Evolutionary conservation across 2,113 vertebrate species (phyloP).

Genomic region (Notiomystis cincta): DNA sequence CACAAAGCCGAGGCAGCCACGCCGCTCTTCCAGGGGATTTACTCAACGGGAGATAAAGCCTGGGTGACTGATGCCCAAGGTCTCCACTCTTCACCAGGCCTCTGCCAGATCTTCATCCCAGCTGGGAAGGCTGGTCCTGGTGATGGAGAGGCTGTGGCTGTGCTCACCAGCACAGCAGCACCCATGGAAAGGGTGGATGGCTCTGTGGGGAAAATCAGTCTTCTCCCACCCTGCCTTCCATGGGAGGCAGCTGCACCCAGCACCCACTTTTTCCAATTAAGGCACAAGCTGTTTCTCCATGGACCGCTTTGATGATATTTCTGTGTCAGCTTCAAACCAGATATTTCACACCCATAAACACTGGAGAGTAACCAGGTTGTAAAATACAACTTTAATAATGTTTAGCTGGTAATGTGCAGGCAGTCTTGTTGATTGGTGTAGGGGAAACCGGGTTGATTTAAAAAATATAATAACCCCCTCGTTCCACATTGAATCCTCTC

Average conservation of each 20-base stretch:
- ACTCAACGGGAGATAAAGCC: not conserved
- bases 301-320: not conserved
- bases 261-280: not conserved
- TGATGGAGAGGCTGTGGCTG: not conserved
- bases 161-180: rapidly evolving
- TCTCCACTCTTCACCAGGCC: not conserved
- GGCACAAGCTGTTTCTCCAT: not conserved
- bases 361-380: not conserved
- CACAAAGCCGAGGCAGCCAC: not conserved
- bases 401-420: not conserved
- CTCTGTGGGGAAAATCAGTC: rapidly evolving
- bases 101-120: not conserved
- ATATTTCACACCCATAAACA: not conserved
- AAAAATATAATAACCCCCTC: not conserved
- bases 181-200: rapidly evolving
- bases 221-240: not conserved
- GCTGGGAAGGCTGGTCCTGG: no score
- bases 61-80: not conserved
- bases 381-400: conserved; percentile 1
- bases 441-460: not conserved
- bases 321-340: not conserved
- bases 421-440: not conserved
- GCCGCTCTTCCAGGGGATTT: not conserved
- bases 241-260: not conserved
- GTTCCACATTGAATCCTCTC: not conserved